Evolutionary conservation across 2,797 vertebrate species (phyloP).

Genomic region (Falco novaeseelandiae): DNA sequence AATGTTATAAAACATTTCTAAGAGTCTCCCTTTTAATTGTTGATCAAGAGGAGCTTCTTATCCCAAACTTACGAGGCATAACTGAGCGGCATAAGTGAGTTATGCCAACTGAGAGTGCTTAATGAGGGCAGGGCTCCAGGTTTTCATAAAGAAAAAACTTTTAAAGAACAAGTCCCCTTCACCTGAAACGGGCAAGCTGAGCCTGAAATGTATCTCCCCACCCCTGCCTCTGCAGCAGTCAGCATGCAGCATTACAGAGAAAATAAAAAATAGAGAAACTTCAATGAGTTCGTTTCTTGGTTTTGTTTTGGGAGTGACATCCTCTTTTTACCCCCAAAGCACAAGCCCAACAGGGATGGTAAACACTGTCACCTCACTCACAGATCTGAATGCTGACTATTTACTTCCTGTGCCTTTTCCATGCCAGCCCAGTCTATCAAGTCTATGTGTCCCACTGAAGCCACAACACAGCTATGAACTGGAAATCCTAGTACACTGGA

Average conservation of each 20-base stretch:
- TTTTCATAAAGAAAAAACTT: conserved; percentile 18
- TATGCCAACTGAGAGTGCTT: not conserved
- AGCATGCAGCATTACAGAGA: conserved; percentile 1
- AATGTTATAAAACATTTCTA: conserved; percentile 1
- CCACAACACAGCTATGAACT: not conserved
- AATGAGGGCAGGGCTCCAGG: not conserved
- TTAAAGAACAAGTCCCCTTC: not conserved
- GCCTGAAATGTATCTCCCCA: not conserved
- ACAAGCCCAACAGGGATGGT: not conserved
- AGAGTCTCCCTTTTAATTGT: conserved; percentile 21
- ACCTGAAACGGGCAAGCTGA: not conserved
- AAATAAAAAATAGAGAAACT: conserved; percentile 15
- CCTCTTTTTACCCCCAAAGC: not conserved
- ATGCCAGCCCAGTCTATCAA: not conserved
- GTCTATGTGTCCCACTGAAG: not conserved
- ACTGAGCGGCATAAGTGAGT: not conserved
- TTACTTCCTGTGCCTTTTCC: not conserved
- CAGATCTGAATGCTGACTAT: not conserved
- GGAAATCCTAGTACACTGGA: not conserved
- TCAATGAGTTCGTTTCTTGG: not conserved
- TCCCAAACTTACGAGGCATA: not conserved
- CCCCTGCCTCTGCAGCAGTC: not conserved
- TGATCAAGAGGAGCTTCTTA: not conserved
- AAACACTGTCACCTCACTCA: not conserved
- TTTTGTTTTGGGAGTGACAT: not conserved